Evolutionary conservation across 2,888 invertebrate genomes (phyloP).

Genomic region (Lasioglossum pauxillum): DNA sequence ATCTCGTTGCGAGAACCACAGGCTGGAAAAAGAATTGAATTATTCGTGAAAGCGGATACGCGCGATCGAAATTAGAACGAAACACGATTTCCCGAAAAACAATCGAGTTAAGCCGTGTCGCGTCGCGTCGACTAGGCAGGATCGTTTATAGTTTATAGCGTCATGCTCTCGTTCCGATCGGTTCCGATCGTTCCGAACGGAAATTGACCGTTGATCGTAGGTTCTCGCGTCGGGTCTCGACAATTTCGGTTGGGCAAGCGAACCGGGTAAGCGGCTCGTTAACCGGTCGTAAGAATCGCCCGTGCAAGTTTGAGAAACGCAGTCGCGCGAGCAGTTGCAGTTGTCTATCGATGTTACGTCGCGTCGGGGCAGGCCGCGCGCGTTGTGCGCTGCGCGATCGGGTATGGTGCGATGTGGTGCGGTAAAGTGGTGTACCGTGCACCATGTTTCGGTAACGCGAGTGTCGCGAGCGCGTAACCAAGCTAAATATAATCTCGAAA

Average conservation of each 20-base stretch:
- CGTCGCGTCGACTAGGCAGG: neutral
- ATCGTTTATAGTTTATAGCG: neutral
- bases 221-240: neutral
- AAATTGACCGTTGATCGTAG: conserved; percentile 2
- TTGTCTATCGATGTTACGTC: conserved; percentile 2
- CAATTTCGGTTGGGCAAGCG: neutral
- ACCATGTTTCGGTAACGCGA: conserved; percentile 51
- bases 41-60: conserved; percentile 21
- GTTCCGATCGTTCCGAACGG: neutral
- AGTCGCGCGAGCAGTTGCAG: neutral
- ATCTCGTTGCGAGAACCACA: neutral
- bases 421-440: neutral
- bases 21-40: neutral
- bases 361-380: conserved; percentile 28
- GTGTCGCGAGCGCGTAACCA: conserved; percentile 42
- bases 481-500: conserved; percentile 75
- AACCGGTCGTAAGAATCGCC: conserved; percentile 18
- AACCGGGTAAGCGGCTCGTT: neutral
- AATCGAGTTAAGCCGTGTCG: neutral
- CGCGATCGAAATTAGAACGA: neutral
- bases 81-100: neutral
- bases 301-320: conserved; percentile 14
- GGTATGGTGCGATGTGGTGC: neutral
- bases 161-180: neutral
- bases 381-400: neutral